These are phyloP conservation scores for western clawed frog (Xenopus tropicalis) DNA, from an alignment of 2,113 vertebrate genomes.

Conservation along the genomic window UCB_Xtro_10.0 CM004450.2:48793001-48793500, in stretches of 20 bases:
- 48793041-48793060: constrained; percentile 82
- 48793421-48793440: constrained; percentile 70
- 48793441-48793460: constrained; percentile 65
- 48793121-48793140: constrained; percentile 75
- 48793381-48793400: constrained; percentile 63
- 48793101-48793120: constrained; percentile 76
- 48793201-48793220: constrained; percentile 67
- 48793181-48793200: constrained; percentile 72
- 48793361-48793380: constrained; percentile 76
- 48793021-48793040: constrained; percentile 73
- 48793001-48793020: constrained; percentile 86
- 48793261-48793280: constrained; percentile 71
- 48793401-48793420: constrained; percentile 72
- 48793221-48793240: constrained; percentile 66
- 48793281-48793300: constrained; percentile 80
- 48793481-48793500: constrained; percentile 70
- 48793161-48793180: constrained; percentile 55
- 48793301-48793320: constrained; percentile 82
- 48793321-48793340: constrained; percentile 75
- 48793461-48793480: constrained; percentile 68
- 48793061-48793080: constrained; percentile 86
- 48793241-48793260: constrained; percentile 71
- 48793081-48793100: constrained; percentile 87
- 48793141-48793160: constrained; percentile 70
- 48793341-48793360: constrained; percentile 56